phyloP scores from a whole-genome alignment of 2,113 vertebrate species.

The Ctenomys sociabilis region DNA sequence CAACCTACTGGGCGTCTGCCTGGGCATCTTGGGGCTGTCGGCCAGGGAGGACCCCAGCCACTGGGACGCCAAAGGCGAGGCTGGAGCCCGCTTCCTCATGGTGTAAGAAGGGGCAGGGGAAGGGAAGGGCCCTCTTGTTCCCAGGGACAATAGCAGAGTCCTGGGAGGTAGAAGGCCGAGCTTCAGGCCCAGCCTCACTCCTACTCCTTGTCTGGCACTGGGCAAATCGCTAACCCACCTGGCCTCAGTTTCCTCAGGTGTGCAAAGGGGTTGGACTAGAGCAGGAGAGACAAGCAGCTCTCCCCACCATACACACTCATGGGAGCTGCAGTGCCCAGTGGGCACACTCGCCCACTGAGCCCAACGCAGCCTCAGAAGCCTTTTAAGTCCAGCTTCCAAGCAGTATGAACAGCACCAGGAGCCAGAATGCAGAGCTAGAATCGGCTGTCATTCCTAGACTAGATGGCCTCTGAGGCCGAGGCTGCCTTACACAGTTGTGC shows the following conservation, averaged over 20 bases:
- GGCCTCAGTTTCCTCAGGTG: neutral
- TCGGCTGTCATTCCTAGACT: neutral
- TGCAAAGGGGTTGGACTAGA: neutral
- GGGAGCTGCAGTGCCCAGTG: neutral
- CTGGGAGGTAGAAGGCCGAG: neutral
- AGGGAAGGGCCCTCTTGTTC: neutral
- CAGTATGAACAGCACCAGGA: neutral
- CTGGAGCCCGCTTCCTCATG: conserved; percentile 86
- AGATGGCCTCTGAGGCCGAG: neutral
- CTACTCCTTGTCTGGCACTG: neutral
- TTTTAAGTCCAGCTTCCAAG: neutral
- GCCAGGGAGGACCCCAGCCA: conserved; percentile 82
- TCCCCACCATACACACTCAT: no score
- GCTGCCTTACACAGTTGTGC: neutral
- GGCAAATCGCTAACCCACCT: neutral
- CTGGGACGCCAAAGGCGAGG: conserved; percentile 80
- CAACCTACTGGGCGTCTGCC: conserved; percentile 84
- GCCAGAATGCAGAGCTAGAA: neutral
- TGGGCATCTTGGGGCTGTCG: conserved; percentile 85
- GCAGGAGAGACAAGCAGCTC: neutral
- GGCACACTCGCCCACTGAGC: neutral
- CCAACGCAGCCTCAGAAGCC: neutral
- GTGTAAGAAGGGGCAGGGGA: conserved; percentile 82
- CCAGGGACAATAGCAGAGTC: rapidly evolving
- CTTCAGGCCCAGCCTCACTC: neutral